Percentiles rank a stretch among this genome's conserved stretches.
phyloP scores from a whole-genome alignment of 2,113 vertebrate genomes.

The Mesembrinibis cayennensis region DNA sequence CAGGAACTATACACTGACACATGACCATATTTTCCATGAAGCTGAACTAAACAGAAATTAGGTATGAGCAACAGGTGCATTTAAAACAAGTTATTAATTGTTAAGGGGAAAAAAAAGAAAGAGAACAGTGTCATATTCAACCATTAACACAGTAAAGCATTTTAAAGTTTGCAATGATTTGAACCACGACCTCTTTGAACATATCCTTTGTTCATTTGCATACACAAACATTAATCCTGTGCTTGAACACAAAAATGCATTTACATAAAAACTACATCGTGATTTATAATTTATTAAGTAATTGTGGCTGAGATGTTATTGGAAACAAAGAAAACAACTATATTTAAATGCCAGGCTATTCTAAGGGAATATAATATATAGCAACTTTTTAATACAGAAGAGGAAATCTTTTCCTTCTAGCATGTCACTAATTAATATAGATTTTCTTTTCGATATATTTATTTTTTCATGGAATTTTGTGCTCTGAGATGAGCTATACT shows the following conservation, averaged over 20 bases:
- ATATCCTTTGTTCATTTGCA: constrained; percentile 58
- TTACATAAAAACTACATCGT: constrained; percentile 38
- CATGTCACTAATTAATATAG: not conserved
- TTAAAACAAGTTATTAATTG: constrained; percentile 73
- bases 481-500: not conserved
- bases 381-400: not conserved
- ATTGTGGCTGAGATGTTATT: constrained; percentile 36
- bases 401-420: not conserved
- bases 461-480: not conserved
- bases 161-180: constrained; percentile 63
- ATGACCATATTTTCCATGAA: constrained; percentile 62
- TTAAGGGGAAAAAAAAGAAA: not conserved
- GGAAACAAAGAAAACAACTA: constrained; percentile 42
- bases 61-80: constrained; percentile 74
- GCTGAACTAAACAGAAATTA: constrained; percentile 73
- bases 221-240: constrained; percentile 53
- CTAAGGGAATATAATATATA: not conserved
- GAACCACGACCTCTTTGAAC: constrained; percentile 67
- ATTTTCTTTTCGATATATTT: not conserved
- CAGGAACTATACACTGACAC: constrained; percentile 78
- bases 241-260: constrained; percentile 48
- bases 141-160: constrained; percentile 48
- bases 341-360: constrained; percentile 10
- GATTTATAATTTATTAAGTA: constrained; percentile 69
- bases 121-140: constrained; percentile 31